Base-by-base conservation (phyloP, 2,113 vertebrate species). In the Smithornis capensis region DNA sequence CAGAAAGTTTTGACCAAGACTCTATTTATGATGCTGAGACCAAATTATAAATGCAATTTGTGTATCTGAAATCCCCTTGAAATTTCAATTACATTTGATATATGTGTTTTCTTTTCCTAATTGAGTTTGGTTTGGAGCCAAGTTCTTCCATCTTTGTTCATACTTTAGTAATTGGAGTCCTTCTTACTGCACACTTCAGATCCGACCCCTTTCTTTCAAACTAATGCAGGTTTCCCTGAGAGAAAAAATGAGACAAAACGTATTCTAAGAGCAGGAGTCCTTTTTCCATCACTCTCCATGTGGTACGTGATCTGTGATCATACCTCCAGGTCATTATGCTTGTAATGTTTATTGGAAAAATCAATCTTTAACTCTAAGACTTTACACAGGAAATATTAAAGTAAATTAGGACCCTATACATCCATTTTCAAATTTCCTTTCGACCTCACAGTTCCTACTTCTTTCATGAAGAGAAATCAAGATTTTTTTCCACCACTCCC, bases 371-470 rank as follows among this genome's bases (percentile, higher is more conserved):
- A 97, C 94, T 95, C 90, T 56, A 97, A 85, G 88, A 62, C 67
- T 91, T 93, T 86, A 63, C 90, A 93, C 95, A 96, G 95, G 93
- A 97, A 97, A 94, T 95, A 95, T 94, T 95, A 94, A 95, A 95
- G 90, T 94, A 83, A 92, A 92, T 97, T 94, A 93, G 60, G 62
- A 59, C 71, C 73, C 81, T 83, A 68, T 67, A 77, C 56, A 83
- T 89, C 83, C 86, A 95, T 96, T 96, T 95, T 95, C 83, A 89
- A 95, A 95, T 94, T 96, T 97, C 89, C 96, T 95, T 95, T 96
- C 4, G 35, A 80, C 68, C 85, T 91, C 55, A 33, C 29, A 77
- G 77, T 71, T 38, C 63, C 75, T 75, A 65, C 35, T 74, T 77
- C 73, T 89, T 91, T 83, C 87, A 91, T 73, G 6, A 74, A 90